phyloP scores from a whole-genome alignment of 37 sponge, comb jelly and placozoan genomes.

The Diacarnus erythraeanus region DNA sequence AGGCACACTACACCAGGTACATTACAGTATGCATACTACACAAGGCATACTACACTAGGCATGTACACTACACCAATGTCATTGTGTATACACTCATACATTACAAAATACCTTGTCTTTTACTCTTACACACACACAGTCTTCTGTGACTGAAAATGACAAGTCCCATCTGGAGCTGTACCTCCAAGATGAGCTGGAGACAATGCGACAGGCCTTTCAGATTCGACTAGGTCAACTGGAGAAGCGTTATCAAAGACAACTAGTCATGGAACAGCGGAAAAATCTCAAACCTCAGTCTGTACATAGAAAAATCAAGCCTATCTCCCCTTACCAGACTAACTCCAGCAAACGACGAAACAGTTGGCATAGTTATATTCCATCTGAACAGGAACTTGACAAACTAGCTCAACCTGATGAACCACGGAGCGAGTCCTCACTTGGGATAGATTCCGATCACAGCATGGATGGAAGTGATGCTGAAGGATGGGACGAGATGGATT shows the following conservation, averaged over 20 bases:
- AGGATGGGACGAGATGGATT: not conserved
- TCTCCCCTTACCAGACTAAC: not conserved
- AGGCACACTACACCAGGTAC: too few species aligned
- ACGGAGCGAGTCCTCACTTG: slow-evolving; percentile 20
- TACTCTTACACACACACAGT: too few species aligned
- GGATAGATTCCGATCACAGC: slow-evolving; percentile 22
- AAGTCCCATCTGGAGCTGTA: slow-evolving; percentile 38
- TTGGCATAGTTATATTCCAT: slow-evolving; percentile 41
- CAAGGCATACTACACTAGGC: not conserved
- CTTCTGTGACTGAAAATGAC: slow-evolving; percentile 3
- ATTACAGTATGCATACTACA: not conserved
- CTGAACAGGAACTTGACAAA: not conserved
- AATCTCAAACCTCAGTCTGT: not conserved
- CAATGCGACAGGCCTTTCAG: slow-evolving; percentile 79
- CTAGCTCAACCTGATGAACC: slow-evolving; percentile 5
- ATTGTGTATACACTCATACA: slow-evolving; percentile 4
- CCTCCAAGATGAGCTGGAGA: slow-evolving; percentile 73
- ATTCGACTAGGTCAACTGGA: slow-evolving; percentile 67
- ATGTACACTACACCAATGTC: not conserved
- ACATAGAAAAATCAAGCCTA: not conserved
- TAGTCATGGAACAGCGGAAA: slow-evolving; percentile 20
- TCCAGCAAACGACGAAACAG: slow-evolving; percentile 27
- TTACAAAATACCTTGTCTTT: too few species aligned
- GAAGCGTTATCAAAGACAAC: slow-evolving; percentile 62
- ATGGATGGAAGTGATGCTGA: slow-evolving; percentile 24